phyloP scores from a whole-genome alignment of 35 echinoderm and acorn worm genomes.

The Lytechinus variegatus region DNA sequence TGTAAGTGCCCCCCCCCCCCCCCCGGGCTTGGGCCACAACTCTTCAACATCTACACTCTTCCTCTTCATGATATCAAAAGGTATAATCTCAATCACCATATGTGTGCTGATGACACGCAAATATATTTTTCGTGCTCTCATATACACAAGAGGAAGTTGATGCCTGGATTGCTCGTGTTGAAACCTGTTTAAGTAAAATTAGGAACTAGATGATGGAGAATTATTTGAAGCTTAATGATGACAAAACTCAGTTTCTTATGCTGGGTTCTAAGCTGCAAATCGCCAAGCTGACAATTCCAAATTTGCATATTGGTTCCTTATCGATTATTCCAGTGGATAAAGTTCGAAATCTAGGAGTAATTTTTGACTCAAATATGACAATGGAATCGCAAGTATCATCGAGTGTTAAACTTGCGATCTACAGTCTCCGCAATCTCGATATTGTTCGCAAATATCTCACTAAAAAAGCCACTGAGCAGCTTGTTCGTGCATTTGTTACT shows the following conservation, averaged over 20 bases:
- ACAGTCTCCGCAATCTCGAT: constrained; percentile 42
- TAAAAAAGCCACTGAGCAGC: not conserved
- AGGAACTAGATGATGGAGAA: constrained; percentile 62
- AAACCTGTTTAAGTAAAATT: constrained; percentile 53
- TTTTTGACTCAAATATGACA: constrained; percentile 40
- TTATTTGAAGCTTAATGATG: constrained; percentile 66
- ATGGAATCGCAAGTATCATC: constrained; percentile 42
- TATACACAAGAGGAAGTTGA: constrained; percentile 48
- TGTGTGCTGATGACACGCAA: constrained; percentile 57
- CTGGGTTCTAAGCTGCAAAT: constrained; percentile 15
- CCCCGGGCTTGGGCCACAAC: constrained; percentile 54
- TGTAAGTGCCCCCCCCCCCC: too few species aligned
- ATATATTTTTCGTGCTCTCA: constrained; percentile 58
- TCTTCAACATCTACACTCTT: constrained; percentile 62
- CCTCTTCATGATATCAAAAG: constrained; percentile 56
- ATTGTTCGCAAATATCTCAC: constrained; percentile 39
- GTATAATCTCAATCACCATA: constrained; percentile 56
- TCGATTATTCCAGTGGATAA: constrained; percentile 16
- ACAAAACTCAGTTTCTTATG: constrained; percentile 57
- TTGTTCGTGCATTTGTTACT: not conserved
- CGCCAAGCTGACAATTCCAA: not conserved
- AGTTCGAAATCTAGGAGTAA: constrained; percentile 45
- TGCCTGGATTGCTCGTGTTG: constrained; percentile 2
- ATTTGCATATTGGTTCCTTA: not conserved
- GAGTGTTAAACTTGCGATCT: not conserved